Base-by-base conservation (phyloP, 2,113 vertebrate genomes). In the Cyanoramphus novaezelandiae region DNA sequence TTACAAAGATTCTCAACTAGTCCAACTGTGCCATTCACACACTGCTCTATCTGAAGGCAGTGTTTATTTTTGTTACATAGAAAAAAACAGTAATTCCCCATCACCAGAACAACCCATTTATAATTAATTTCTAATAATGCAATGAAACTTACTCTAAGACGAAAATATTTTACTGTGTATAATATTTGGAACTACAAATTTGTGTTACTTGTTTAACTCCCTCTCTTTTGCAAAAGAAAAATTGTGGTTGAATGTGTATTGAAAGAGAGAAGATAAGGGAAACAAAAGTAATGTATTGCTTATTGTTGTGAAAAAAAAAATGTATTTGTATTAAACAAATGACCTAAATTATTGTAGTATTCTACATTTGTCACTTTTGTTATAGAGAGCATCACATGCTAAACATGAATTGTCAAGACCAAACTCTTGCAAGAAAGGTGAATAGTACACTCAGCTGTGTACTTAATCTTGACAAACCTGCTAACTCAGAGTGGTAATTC, bases 291-390 rank as follows among this genome's bases (percentile, higher is more conserved):
- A 96, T 96, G 96, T 96, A 97, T 97, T 70, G 93, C 95, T 97
- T 93, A 97, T 80, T 97, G 97, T 98, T 98, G 98, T 98, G 97
- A 90, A 98, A 97, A 43, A 41, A 41, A 86, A 96, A 96, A 97
- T 98, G 98, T 98, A 98, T 97, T 97, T 97, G 97, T 97, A 98
- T 98, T 98, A 98, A 98, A 98, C 93, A 94, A 95, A 96, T 96
- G 91, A 97, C 67, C 67, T 53, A 86, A 97, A 94, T 43, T 75
- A 74, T 82, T 90, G 68, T 55, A 88, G 77, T 81, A 86, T 80
- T 94, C 89, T 80, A 8, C 27, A 52, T 46, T 80, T 97, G 86
- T 96, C 63, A 41, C 33, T 94, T 95, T 88, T 41, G 20, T 89
- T 88, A 83, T 24, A 71, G 9, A 49, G 6, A 77, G 37, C 28